Evolutionary conservation across 2,113 vertebrate species (phyloP).

Genomic region (Upupa epops): DNA sequence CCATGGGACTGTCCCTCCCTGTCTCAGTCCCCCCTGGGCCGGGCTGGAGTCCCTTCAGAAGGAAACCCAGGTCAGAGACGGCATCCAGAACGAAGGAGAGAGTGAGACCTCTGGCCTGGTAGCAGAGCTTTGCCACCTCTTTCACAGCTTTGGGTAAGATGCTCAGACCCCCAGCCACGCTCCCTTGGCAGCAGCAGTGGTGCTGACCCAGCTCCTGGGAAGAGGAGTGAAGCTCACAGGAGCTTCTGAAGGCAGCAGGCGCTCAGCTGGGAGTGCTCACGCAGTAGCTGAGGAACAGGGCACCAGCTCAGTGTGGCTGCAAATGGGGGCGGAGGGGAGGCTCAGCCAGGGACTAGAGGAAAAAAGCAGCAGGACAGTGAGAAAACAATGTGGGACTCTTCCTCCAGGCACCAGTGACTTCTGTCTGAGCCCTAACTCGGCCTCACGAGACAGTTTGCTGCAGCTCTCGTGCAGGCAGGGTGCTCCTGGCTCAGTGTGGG

Average conservation of each 20-base stretch:
- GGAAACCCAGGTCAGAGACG: neutral
- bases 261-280: slow-evolving; percentile 46
- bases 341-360: slow-evolving; percentile 17
- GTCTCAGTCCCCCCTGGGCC: neutral
- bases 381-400: slow-evolving; percentile 34
- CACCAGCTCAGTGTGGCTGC: neutral
- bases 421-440: neutral
- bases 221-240: neutral
- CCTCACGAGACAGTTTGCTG: neutral
- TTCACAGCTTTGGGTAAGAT: neutral
- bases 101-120: neutral
- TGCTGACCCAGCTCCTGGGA: neutral
- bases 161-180: neutral
- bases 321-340: neutral
- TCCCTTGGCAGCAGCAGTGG: neutral
- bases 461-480: neutral
- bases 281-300: slow-evolving; percentile 23
- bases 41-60: neutral
- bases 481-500: accelerated
- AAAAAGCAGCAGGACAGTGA: slow-evolving; percentile 26
- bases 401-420: neutral
- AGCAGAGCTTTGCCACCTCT: neutral
- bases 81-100: neutral
- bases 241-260: neutral
- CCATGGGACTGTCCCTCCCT: neutral